Evolutionary conservation across 2,797 vertebrate genomes (phyloP).

Genomic region (Amblyopsis hoosieri): DNA sequence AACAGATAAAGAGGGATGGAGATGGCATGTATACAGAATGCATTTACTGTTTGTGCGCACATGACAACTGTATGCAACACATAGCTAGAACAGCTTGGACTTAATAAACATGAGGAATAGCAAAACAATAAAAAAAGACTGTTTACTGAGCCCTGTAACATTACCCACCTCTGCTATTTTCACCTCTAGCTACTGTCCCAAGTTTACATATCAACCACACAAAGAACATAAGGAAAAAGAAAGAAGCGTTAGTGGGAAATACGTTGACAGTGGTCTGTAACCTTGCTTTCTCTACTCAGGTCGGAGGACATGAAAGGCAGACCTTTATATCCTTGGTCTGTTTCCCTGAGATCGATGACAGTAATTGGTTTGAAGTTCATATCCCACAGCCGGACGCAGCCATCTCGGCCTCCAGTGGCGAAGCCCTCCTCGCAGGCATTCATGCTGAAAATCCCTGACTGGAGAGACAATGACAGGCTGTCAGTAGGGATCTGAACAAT

Average conservation of each 20-base stretch:
- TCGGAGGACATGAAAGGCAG: slow-evolving; percentile 22
- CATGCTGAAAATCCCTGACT: slow-evolving; percentile 99
- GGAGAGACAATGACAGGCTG: slow-evolving; percentile 70
- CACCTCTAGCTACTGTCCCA: slow-evolving; percentile 82
- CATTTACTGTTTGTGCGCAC: slow-evolving; percentile 27
- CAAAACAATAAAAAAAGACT: slow-evolving; percentile 63
- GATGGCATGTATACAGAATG: slow-evolving; percentile 54
- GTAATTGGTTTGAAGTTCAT: slow-evolving; percentile 99
- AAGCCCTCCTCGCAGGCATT: slow-evolving; percentile 98
- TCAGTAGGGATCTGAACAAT: slow-evolving; percentile 61
- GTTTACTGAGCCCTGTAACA: slow-evolving; percentile 49
- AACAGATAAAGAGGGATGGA: slow-evolving; percentile 51
- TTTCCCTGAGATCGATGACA: slow-evolving; percentile 99
- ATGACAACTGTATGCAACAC: slow-evolving; percentile 42
- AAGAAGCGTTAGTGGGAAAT: slow-evolving; percentile 5
- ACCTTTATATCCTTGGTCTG: slow-evolving; percentile 99
- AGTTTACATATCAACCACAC: slow-evolving; percentile 60
- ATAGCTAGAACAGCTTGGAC: slow-evolving; percentile 52
- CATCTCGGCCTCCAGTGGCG: slow-evolving; percentile 96
- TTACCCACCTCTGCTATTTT: slow-evolving; percentile 84
- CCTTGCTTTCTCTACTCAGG: slow-evolving; percentile 18
- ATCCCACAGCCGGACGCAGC: slow-evolving; percentile 98
- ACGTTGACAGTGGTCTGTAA: slow-evolving; percentile 15
- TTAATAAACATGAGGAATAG: slow-evolving; percentile 59
- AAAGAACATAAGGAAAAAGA: slow-evolving; percentile 53